Base-by-base conservation (phyloP, 2,888 invertebrate genomes). In the Latrodectus elegans region DNA sequence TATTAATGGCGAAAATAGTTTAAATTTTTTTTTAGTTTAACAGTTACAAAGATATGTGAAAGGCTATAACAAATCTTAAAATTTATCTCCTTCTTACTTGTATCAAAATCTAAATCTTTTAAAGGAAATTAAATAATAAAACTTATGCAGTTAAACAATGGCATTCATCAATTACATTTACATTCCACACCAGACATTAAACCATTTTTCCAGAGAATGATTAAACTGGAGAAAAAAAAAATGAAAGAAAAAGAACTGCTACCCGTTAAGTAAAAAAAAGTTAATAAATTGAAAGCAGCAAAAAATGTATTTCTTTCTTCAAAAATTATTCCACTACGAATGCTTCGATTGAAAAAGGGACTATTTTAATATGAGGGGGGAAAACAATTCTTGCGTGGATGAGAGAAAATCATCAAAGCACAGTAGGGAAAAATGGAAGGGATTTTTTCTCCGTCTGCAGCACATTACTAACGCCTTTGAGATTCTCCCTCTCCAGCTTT, bases 211-310 rank as follows among this genome's bases (percentile, higher is more conserved):
- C 60, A 60, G n/a, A 15, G 60, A 60, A 60, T 60, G 60, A 60
- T 60, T 60, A 76, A 65, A 64, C 64, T 15, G 38, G 49, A 65
- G 64, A 10, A 52, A 64, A 55, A n/a, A n/a, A 22, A 22, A 49
- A 51, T 22, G n/a, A 55, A 74, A 12, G 4, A 12, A 53, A 22
- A 68, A 67, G 67, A 53, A 51, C 22, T 15, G 17, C 64, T 22
- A 22, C 52, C 51, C 67, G 77, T 77, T 65, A 77, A 77, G 77
- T 51, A 51, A 26, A 77, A 77, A n/a, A 77, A 77, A 77, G 77
- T 77, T 77, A 77, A 77, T 77, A 77, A 77, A 77, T 77, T 77
- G 77, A 77, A 77, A 53, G 77, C 77, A 77, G 60, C 12, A 60
- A 60, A 55, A 77, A 77, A 77, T 68, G 67, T 68, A 77, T 77